These are phyloP conservation scores for Malacosoma neustria DNA, from an alignment of 2,888 invertebrate species.

Conservation along the genomic window DNA sequence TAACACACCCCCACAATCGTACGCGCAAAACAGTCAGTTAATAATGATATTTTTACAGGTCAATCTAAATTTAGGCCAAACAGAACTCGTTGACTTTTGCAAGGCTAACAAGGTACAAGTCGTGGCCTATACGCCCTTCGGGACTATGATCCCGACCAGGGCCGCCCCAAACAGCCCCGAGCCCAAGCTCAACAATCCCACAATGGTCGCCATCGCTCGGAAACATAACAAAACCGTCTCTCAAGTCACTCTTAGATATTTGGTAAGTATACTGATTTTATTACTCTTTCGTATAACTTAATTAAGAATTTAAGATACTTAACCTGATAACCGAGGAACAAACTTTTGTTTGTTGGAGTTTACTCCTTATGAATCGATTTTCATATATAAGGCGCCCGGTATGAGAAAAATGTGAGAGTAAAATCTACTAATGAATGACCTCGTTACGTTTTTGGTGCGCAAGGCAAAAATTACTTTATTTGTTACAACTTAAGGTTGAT, in stretches of 20 bases:
- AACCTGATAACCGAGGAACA: no score
- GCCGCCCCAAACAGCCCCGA: slow-evolving; percentile 58
- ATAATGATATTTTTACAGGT: slow-evolving; percentile 33
- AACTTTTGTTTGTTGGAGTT: no score
- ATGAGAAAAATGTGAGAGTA: no score
- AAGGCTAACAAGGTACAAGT: slow-evolving; percentile 71
- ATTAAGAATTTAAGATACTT: background rate
- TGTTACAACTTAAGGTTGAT: no score
- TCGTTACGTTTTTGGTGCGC: no score
- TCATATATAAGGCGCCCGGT: no score
- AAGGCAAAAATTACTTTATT: no score
- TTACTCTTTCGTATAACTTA: background rate
- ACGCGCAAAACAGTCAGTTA: slow-evolving; percentile 58
- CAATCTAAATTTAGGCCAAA: slow-evolving; percentile 79
- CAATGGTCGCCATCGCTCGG: slow-evolving; percentile 69
- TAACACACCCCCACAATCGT: slow-evolving; percentile 66
- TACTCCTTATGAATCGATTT: no score
- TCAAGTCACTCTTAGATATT: slow-evolving; percentile 59
- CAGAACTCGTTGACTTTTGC: slow-evolving; percentile 78
- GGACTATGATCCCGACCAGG: slow-evolving; percentile 66
- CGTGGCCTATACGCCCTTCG: slow-evolving; percentile 80
- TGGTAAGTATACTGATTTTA: slow-evolving; percentile 17
- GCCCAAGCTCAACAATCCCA: slow-evolving; percentile 67
- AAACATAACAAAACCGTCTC: slow-evolving; percentile 79
- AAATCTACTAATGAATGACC: no score